Conservation (phyloP, 2,113 vertebrate genomes). For the Spermophilus dauricus region DNA sequence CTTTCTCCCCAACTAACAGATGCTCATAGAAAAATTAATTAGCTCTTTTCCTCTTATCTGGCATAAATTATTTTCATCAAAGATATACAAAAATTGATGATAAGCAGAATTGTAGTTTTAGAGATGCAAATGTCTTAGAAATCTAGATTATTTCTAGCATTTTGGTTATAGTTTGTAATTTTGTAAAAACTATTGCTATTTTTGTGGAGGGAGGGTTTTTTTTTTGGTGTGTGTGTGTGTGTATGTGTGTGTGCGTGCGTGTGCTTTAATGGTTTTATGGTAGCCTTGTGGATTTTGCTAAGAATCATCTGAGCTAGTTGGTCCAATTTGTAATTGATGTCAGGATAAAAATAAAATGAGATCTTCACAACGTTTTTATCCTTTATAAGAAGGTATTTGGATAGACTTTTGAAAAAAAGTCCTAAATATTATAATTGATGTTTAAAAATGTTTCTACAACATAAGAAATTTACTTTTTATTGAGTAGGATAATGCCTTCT, state of each 20-base stretch:
- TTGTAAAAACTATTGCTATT: neutral
- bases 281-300: neutral
- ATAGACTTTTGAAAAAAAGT: neutral
- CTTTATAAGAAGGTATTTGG: neutral
- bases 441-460: conserved; percentile 36
- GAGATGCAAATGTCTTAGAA: neutral
- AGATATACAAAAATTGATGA: neutral
- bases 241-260: neutral
- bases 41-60: neutral
- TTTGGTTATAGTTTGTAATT: neutral
- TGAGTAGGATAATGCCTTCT: neutral
- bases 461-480: neutral
- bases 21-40: conserved; percentile 60
- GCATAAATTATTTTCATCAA: neutral
- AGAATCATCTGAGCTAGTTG: neutral
- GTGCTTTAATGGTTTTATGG: neutral
- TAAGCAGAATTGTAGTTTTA: neutral
- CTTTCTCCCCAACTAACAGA: neutral
- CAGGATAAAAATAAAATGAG: conserved; percentile 35
- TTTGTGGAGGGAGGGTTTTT: conserved; percentile 37
- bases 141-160: neutral
- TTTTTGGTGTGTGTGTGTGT: neutral
- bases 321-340: neutral
- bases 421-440: conserved; percentile 1
- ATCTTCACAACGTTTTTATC: conserved; percentile 9